Conservation (phyloP, 1,140 invertebrate species). For the Hycleus phaleratus region DNA sequence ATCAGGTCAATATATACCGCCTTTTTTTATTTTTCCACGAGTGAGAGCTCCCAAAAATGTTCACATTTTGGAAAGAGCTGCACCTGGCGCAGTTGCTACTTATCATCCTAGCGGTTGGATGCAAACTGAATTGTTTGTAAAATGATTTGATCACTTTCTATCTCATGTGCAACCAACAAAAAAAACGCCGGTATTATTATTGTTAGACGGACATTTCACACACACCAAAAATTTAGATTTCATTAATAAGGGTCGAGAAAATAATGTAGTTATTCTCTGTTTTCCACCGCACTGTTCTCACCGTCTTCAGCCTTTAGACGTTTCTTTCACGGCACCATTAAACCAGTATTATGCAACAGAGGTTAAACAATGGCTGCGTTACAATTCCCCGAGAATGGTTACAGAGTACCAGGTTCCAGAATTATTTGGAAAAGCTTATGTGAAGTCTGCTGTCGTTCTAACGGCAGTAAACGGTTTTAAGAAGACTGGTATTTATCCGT, state of each 20-base stretch:
- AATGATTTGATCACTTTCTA: constrained; percentile 36
- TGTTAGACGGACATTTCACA: constrained; percentile 34
- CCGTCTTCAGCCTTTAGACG: constrained; percentile 38
- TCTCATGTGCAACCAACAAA: constrained; percentile 20
- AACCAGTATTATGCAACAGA: constrained; percentile 34
- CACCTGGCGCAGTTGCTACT: constrained; percentile 25
- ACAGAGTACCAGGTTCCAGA: too few relatives aligned
- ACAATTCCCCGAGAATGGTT: too few relatives aligned
- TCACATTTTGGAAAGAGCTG: constrained; percentile 19
- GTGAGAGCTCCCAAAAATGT: constrained; percentile 4
- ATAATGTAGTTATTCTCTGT: constrained; percentile 34
- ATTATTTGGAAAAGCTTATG: too few relatives aligned
- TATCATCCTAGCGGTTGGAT: constrained; percentile 36
- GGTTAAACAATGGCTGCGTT: constrained; percentile 31
- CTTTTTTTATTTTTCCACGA: constrained; percentile 26
- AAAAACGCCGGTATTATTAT: constrained; percentile 28
- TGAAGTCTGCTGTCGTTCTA: too few relatives aligned
- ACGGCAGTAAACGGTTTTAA: too few relatives aligned
- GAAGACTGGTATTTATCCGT: too few relatives aligned
- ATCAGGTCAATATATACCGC: constrained; percentile 12
- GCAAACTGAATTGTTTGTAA: constrained; percentile 31
- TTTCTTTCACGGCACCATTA: constrained; percentile 38
- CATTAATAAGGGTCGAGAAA: constrained; percentile 13
- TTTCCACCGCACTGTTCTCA: constrained; percentile 41
- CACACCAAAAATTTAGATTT: constrained; percentile 33